Base-by-base conservation (phyloP, 23 tunicate genomes). In the Oikopleura albicans region DNA sequence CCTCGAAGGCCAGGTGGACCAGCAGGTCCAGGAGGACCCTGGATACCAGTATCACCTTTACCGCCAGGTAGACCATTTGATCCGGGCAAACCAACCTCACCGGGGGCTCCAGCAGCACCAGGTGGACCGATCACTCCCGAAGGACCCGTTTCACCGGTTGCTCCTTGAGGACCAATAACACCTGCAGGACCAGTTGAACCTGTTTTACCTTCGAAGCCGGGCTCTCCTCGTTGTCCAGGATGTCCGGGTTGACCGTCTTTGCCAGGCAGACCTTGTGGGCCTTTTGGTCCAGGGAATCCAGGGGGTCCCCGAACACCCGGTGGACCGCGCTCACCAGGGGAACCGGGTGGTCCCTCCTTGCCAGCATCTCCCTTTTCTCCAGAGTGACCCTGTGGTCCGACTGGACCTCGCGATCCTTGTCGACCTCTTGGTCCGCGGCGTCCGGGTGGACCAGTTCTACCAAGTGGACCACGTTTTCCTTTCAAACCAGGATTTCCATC, bases 31-130 rank as follows among this genome's bases (percentile, higher is more conserved):
- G n/a, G 28, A 35, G 31, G 29, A 40, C 84, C 84, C 2, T 29
- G 84, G 39, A 83, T 66, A 83, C 84, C 84, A 2, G 29, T 66
- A 2, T 83, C 84, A 2, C 84, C 84, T 36, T 83, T 83, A 2
- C 4, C 66, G 27, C 84, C 84, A 38, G 56, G 84, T 4, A 40
- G 4, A 33, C 84, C 84, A 27, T 2, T 4, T 35, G 66, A 12
- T 39, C 84, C 84, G 4, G 28, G 57, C 2, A 35, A 2, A 22
- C 84, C 84, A 8, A 8, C n/a, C 2, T 83, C 29, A 39, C 84
- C 84, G 27, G 57, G 84, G 2, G 22, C 57, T 8, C 84, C 84
- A 2, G 28, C n/a, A 28, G 16, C 29, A 33, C 84, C 84, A 27
- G 56, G 29, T 4, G 2, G 33, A 39, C 84, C 84, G 27, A 66